phyloP scores from a whole-genome alignment of 2,113 vertebrate genomes.

The Antechinus flavipes region DNA sequence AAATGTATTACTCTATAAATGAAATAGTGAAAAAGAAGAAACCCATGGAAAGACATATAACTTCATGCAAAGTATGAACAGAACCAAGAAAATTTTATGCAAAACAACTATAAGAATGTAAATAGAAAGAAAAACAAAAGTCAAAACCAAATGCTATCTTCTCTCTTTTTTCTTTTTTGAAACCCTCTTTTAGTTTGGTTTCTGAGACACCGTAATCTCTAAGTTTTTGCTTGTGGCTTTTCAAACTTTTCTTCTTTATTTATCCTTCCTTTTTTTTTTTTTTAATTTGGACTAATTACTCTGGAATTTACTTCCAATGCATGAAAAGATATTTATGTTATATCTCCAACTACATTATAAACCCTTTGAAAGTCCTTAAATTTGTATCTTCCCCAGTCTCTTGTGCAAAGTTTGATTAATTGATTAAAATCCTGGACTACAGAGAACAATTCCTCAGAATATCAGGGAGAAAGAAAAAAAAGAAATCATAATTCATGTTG shows the following conservation, averaged over 20 bases:
- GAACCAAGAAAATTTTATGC: neutral
- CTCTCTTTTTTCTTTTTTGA: neutral
- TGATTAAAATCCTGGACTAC: neutral
- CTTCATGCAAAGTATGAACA: neutral
- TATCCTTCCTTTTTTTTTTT: too few relatives aligned
- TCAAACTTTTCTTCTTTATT: neutral
- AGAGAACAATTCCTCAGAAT: neutral
- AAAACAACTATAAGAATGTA: neutral
- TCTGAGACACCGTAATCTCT: neutral
- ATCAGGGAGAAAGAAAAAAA: slow-evolving; percentile 1
- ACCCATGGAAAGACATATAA: neutral
- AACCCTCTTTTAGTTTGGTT: neutral
- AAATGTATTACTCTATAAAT: neutral
- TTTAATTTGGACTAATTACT: too few relatives aligned
- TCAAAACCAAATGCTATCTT: neutral
- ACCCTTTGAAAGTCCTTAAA: neutral
- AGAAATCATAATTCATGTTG: neutral
- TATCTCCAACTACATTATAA: neutral
- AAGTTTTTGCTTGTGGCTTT: neutral
- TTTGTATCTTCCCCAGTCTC: neutral
- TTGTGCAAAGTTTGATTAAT: neutral
- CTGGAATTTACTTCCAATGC: too few relatives aligned
- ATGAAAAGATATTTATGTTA: too few relatives aligned
- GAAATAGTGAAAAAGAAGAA: neutral
- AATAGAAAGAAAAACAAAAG: neutral